Base-by-base conservation (phyloP, 92 coral and sea anemone genomes). In the Epizoanthus scotinus region DNA sequence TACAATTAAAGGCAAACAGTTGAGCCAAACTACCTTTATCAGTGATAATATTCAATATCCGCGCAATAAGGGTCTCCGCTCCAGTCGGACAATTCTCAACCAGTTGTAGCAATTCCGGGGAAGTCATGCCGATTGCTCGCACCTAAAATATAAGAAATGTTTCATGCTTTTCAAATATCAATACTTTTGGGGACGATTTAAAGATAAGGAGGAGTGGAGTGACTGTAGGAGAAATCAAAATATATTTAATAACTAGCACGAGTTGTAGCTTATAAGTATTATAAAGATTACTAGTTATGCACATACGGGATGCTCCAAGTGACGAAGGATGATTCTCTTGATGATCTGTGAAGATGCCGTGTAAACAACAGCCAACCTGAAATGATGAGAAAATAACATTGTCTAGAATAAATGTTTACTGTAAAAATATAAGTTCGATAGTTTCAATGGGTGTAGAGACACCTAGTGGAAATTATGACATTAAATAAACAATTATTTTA, bases 81-180 rank as follows among this genome's bases (percentile, higher is more conserved):
- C 99, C 99, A 12, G 91, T 85, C 3, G 99, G 99, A 84, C 99
- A 96, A 73, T 92, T 96, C 71, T 96, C 99, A 10, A 96, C 99
- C 27, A 96, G 75, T 75, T 96, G 97, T 15, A 96, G 84, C 19
- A 96, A 84, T 64, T 96, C 96, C 42, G 91, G 92, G 5, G 99
- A 96, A 15, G 94, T 91, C 99, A 96, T 96, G 20, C 99, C 99
- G 34, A 96, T 96, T 5, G 99, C 97, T 20, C 98, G 91, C 14
- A 95, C 94, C 98, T 95, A 57, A 26, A 80, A 36, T 66, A 56
- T 79, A 63, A 65, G 26, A 13, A 7, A 61, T 34, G 4, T 34
- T 3, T 61, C 18, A 12, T 18, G 8, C 31, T 61, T 3, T 21
- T 22, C n/a, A 61, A 61, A 27, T 9, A 61, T 22, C 31, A 21